Conservation (phyloP, 2,888 invertebrate species). For the Melieria picta region DNA sequence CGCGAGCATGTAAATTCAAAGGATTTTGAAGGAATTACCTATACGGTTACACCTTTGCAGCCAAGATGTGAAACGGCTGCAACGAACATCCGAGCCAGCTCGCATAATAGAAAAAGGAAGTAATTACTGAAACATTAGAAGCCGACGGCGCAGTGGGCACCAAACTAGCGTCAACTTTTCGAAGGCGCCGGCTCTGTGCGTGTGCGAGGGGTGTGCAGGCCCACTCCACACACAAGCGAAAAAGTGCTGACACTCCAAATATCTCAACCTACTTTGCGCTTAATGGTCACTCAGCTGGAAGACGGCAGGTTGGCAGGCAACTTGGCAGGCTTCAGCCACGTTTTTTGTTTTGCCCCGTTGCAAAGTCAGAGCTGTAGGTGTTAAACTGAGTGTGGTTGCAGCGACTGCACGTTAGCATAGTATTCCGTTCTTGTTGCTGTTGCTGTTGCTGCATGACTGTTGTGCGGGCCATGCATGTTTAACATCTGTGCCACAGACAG, state of each 20-base stretch:
- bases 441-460: not conserved
- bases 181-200: not conserved
- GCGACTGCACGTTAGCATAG: not conserved
- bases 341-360: not conserved
- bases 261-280: constrained; percentile 30
- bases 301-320: constrained; percentile 6
- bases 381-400: constrained; percentile 5
- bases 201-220: not conserved
- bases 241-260: constrained; percentile 2
- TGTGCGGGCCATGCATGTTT: not conserved
- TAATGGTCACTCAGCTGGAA: constrained; percentile 34
- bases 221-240: not conserved
- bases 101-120: not conserved
- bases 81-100: too few species aligned
- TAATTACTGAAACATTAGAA: not conserved
- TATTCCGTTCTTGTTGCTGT: not conserved
- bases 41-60: too few species aligned
- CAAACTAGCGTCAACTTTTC: not conserved
- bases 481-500: not conserved
- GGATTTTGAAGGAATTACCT: too few species aligned
- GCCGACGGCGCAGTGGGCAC: not conserved
- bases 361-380: constrained; percentile 9
- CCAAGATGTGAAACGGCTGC: too few species aligned
- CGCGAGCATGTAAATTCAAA: too few species aligned
- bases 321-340: not conserved